A percentile compares a stretch with the other conserved stretches of the same genome.
Evolutionary conservation across 2,113 vertebrate species (phyloP).

Genomic region (Gopherus evgoodei): DNA sequence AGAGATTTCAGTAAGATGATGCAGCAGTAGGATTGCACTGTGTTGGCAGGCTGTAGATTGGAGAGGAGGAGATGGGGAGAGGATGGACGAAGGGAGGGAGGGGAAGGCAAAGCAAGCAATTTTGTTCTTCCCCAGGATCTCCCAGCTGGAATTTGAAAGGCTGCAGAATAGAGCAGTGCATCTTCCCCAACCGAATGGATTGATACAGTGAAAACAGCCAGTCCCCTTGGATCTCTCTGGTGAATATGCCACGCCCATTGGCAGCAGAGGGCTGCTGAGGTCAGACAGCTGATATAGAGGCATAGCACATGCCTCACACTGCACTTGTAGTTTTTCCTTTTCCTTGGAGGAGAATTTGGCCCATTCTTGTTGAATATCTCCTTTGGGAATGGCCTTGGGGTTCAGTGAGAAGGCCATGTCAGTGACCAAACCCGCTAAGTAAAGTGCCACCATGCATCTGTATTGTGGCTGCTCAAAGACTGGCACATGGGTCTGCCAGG

Average conservation of each 20-base stretch:
- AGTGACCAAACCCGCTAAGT: background rate
- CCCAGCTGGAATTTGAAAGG: constrained; percentile 58
- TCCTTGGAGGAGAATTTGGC: background rate
- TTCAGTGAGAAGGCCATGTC: background rate
- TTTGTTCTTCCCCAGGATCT: constrained; percentile 37
- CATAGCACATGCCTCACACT: background rate
- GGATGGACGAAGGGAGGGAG: background rate
- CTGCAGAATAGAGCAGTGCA: constrained; percentile 49
- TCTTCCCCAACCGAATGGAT: constrained; percentile 61
- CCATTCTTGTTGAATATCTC: background rate
- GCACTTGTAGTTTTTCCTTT: background rate
- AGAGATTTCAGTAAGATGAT: background rate
- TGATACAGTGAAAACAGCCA: constrained; percentile 44
- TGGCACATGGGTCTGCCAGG: background rate
- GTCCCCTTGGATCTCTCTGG: constrained; percentile 40
- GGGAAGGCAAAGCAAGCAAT: constrained; percentile 18
- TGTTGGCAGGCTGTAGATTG: background rate
- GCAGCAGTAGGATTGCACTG: background rate
- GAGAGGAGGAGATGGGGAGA: background rate
- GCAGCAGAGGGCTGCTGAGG: background rate
- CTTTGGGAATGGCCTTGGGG: rapidly evolving
- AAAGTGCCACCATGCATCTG: background rate
- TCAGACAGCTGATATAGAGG: background rate
- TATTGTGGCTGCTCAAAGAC: background rate
- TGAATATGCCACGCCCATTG: constrained; percentile 30